A percentile compares a stretch with the other conserved stretches of the same genome.
phyloP scores from a whole-genome alignment of 2,888 invertebrate species.

The Melipona bicolor region DNA sequence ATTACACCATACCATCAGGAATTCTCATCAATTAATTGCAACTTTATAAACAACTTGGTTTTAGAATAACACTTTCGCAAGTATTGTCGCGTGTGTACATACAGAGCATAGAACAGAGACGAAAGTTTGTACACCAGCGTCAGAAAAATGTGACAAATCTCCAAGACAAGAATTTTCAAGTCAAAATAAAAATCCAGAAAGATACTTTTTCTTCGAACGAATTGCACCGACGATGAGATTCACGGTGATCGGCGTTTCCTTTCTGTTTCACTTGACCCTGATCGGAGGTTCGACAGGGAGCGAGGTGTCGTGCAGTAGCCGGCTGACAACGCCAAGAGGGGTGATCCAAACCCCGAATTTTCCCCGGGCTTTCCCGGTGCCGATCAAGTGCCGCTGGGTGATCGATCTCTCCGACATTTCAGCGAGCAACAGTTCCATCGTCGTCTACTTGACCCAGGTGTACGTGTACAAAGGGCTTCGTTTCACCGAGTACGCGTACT shows the following conservation, averaged over 20 bases:
- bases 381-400: conserved; percentile 94
- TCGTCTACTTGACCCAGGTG: conserved; percentile 94
- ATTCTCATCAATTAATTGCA: not conserved
- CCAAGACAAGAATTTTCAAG: not conserved
- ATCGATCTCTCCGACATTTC: conserved; percentile 89
- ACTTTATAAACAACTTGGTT: not conserved
- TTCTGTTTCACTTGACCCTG: conserved; percentile 43
- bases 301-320: conserved; percentile 87
- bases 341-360: conserved; percentile 93
- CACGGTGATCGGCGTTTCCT: conserved; percentile 44
- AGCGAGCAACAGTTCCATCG: conserved; percentile 88
- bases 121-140: not conserved
- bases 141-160: not conserved
- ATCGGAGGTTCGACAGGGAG: conserved; percentile 22
- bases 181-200: not conserved
- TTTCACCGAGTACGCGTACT: conserved; percentile 91
- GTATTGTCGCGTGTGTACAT: not conserved
- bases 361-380: conserved; percentile 92
- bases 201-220: not conserved
- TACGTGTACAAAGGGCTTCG: conserved; percentile 92
- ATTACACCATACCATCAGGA: not conserved
- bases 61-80: not conserved
- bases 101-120: not conserved
- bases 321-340: conserved; percentile 88
- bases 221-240: conserved; percentile 51